Evolutionary conservation across 2,113 vertebrate species (phyloP).

Genomic region (Psittacara wagleri): DNA sequence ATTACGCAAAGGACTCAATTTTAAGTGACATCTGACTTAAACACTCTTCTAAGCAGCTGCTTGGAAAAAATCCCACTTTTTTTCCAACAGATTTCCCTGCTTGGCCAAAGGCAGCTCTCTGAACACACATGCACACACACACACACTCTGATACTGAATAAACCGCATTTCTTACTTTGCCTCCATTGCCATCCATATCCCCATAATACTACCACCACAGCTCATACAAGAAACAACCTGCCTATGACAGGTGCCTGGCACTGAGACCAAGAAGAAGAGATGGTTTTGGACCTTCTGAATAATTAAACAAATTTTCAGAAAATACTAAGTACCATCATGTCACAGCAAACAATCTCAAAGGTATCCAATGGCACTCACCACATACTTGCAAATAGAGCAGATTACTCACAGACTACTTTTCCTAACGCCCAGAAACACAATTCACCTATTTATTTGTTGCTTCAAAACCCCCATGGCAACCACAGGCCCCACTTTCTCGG

Average conservation of each 20-base stretch:
- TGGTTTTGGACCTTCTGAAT: neutral
- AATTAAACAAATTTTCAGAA: neutral
- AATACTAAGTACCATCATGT: neutral
- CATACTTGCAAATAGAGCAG: neutral
- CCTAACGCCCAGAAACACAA: neutral
- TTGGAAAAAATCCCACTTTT: neutral
- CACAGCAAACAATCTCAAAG: neutral
- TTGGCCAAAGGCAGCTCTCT: neutral
- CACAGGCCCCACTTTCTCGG: neutral
- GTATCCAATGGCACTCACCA: neutral
- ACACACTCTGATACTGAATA: neutral
- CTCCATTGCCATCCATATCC: neutral
- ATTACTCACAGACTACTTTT: neutral
- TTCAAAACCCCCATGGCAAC: neutral
- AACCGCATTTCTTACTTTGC: neutral
- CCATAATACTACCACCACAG: neutral
- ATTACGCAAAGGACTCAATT: neutral
- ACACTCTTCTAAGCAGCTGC: neutral
- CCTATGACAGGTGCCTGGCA: neutral
- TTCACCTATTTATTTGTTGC: neutral
- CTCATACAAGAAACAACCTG: neutral
- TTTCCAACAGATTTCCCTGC: neutral
- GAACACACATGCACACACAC: neutral
- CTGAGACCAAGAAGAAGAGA: fast-evolving
- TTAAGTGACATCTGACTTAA: neutral